Evolutionary conservation across 2,888 invertebrate species (phyloP).

Genomic region (Himalopsyche tibetana): DNA sequence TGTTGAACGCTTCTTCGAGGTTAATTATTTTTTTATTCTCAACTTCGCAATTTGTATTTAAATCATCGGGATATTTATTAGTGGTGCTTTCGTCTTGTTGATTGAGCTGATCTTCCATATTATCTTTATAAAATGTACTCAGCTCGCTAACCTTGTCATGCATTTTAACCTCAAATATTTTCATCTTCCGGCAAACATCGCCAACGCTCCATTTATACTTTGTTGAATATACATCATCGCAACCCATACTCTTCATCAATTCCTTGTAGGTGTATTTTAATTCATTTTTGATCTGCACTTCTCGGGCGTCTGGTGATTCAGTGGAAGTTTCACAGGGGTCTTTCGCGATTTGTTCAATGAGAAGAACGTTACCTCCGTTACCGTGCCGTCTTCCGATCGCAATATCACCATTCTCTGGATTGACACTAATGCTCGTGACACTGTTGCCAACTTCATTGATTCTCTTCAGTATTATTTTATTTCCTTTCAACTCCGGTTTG

Average conservation of each 20-base stretch:
- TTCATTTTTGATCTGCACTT: not conserved
- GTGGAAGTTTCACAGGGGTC: not conserved
- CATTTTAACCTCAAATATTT: not conserved
- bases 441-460: not conserved
- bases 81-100: not conserved
- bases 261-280: not conserved
- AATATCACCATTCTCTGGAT: slow-evolving; percentile 1
- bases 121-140: not conserved
- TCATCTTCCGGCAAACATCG: not conserved
- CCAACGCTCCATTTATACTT: not conserved
- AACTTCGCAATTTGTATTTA: not conserved
- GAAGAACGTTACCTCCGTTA: not conserved
- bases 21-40: not conserved
- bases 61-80: not conserved
- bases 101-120: not conserved
- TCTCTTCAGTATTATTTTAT: not conserved
- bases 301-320: not conserved
- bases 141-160: not conserved
- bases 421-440: not conserved
- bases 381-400: not conserved
- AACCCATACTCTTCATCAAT: not conserved
- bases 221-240: not conserved
- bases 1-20: not conserved
- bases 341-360: not conserved
- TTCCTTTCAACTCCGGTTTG: not conserved